These are phyloP conservation scores for Clunio marinus DNA, from an alignment of 2,888 invertebrate species.

Conservation along the genomic window DNA sequence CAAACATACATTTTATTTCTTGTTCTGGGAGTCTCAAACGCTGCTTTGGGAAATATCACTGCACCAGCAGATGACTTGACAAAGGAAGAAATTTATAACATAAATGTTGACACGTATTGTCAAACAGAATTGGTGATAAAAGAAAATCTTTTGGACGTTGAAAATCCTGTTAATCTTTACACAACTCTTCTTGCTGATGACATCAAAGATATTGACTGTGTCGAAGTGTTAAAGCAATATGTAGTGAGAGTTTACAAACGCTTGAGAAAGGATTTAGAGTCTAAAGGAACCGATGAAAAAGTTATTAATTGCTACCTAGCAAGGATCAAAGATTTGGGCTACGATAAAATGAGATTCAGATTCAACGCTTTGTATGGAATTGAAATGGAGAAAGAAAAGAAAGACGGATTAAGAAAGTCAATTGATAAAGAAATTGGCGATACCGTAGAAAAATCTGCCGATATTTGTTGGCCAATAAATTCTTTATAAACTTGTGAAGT, in stretches of 20 bases:
- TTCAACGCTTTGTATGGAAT: slow-evolving; percentile 9
- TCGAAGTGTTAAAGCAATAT: neutral
- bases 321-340: neutral
- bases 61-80: neutral
- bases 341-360: slow-evolving; percentile 15
- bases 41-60: neutral
- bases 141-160: neutral
- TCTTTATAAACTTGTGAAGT: neutral
- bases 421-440: slow-evolving; percentile 27
- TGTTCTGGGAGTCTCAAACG: neutral
- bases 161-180: neutral
- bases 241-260: neutral
- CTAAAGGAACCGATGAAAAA: neutral
- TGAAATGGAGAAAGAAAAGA: slow-evolving; percentile 14
- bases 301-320: neutral
- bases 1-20: too few relatives aligned
- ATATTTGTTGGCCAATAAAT: neutral
- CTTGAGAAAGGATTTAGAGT: neutral
- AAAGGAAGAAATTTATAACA: slow-evolving; percentile 5
- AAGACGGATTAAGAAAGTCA: slow-evolving; percentile 40
- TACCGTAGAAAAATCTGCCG: neutral
- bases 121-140: slow-evolving; percentile 12
- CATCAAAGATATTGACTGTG: slow-evolving; percentile 12
- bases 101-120: slow-evolving; percentile 3
- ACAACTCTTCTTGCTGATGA: neutral